Base-by-base conservation (phyloP, 2,113 vertebrate genomes). In the Meleagris gallopavo region DNA sequence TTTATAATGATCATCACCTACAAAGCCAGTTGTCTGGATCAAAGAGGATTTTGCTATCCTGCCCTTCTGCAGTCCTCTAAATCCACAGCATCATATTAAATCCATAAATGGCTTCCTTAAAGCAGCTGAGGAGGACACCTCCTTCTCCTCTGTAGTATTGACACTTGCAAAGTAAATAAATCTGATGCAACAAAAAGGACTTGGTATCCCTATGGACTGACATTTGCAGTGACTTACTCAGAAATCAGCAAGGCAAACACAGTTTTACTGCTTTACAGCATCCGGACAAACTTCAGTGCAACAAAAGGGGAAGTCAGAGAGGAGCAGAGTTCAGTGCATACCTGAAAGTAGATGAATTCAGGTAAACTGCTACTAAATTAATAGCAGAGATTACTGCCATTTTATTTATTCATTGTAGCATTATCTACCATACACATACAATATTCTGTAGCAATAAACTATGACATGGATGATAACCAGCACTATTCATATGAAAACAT, bases 101-200 rank as follows among this genome's bases (percentile, higher is more conserved):
- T 75, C 43, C 87, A 61, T 72, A 94, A 91, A 82, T 66, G 6
- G 46, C 38, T 75, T 88, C 75, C 67, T 75, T 75, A 82, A 91
- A 25, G 84, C 48, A 52, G 25, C 41, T 81, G 60, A 78, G 46
- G 66, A 92, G 81, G 81, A 43, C 25, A 71, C 66, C 67, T 85
- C 25, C 78, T 91, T 45, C 40, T 91, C 2, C 1, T 89, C 66
- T 90, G 77, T 43, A 32, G 25, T 36, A 79, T 91, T 94, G 95
- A 73, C 66, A 91, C 73, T 92, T 94, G 73, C 91, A 95, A 95
- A 89, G 93, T 55, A 90, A 91, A 83, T 90, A 92, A 93, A 92
- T 75, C 77, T 27, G 34, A 89, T 75, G 81, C 91, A 79, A 43
- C 71, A 32, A 25, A 73, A 65, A 84, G 70, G 52, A 62, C 70